A percentile compares a stretch with the other conserved stretches of the same genome.
These are phyloP conservation scores for Microcebus jonahi DNA, from an alignment of 2,113 vertebrate species.

Conservation along the genomic window DNA sequence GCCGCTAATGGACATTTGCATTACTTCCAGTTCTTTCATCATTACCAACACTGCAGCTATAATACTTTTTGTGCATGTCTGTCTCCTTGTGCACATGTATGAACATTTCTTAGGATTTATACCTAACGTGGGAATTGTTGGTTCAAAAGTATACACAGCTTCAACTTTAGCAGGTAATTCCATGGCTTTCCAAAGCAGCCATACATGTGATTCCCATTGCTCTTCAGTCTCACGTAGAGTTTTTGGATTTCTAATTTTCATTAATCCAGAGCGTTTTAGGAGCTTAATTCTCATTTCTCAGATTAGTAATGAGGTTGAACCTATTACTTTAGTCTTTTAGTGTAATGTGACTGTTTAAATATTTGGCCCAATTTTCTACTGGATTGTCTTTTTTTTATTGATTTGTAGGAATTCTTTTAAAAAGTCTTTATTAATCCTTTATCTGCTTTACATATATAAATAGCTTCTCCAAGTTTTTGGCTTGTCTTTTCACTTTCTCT, in stretches of 20 bases:
- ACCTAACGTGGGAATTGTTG: not conserved
- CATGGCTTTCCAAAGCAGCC: not conserved
- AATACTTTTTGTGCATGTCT: not conserved
- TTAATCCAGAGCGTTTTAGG: not conserved
- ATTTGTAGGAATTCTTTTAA: not conserved
- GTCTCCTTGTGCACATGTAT: not conserved
- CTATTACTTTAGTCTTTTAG: not conserved
- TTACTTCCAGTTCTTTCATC: not conserved
- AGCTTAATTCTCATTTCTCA: conserved; percentile 20
- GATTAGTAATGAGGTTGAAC: not conserved
- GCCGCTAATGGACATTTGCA: not conserved
- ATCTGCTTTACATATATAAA: not conserved
- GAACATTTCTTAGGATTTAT: not conserved
- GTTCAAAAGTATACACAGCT: not conserved
- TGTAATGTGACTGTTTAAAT: not conserved
- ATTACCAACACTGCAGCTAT: not conserved
- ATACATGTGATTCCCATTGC: not conserved
- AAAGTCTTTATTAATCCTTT: not conserved
- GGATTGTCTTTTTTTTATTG: not conserved
- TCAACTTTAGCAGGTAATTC: not conserved
- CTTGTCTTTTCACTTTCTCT: conserved; percentile 1
- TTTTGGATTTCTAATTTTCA: conserved; percentile 9
- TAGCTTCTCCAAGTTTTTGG: not conserved
- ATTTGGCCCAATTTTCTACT: not conserved
- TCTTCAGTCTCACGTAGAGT: not conserved